These are phyloP conservation scores for Sinopyrophorus schimmeli DNA, from an alignment of 2,888 invertebrate genomes.

Conservation along the genomic window DNA sequence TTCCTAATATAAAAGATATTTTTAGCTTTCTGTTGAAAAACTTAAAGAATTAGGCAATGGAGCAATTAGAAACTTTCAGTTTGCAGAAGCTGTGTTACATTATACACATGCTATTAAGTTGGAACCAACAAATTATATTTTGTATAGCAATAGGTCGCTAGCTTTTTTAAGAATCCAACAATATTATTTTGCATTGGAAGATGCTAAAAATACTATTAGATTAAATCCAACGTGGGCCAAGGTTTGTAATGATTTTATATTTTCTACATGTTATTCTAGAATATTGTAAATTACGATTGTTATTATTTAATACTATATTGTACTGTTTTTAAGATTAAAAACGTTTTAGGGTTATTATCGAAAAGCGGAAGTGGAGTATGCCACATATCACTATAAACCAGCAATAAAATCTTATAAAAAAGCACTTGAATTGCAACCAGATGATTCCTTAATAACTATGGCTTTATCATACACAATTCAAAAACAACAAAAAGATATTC, in stretches of 20 bases:
- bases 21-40: slow-evolving; percentile 55
- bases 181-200: slow-evolving; percentile 75
- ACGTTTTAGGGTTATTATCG: slow-evolving; percentile 72
- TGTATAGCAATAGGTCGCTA: slow-evolving; percentile 80
- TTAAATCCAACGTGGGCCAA: slow-evolving; percentile 80
- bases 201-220: slow-evolving; percentile 75
- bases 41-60: slow-evolving; percentile 76
- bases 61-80: slow-evolving; percentile 72
- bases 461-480: slow-evolving; percentile 65
- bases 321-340: too few relatives aligned
- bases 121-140: slow-evolving; percentile 69
- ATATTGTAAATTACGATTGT: neutral
- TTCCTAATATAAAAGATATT: neutral
- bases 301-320: too few relatives aligned
- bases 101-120: slow-evolving; percentile 79
- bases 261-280: neutral
- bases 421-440: slow-evolving; percentile 68
- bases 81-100: slow-evolving; percentile 74
- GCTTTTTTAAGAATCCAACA: slow-evolving; percentile 78
- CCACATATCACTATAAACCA: slow-evolving; percentile 67
- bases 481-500: slow-evolving; percentile 63
- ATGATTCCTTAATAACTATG: slow-evolving; percentile 65
- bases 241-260: slow-evolving; percentile 54
- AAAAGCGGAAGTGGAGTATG: slow-evolving; percentile 72
- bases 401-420: slow-evolving; percentile 70